These are phyloP conservation scores for Oophaga sylvatica DNA, from an alignment of 2,797 vertebrate genomes.

Conservation along the genomic window DNA sequence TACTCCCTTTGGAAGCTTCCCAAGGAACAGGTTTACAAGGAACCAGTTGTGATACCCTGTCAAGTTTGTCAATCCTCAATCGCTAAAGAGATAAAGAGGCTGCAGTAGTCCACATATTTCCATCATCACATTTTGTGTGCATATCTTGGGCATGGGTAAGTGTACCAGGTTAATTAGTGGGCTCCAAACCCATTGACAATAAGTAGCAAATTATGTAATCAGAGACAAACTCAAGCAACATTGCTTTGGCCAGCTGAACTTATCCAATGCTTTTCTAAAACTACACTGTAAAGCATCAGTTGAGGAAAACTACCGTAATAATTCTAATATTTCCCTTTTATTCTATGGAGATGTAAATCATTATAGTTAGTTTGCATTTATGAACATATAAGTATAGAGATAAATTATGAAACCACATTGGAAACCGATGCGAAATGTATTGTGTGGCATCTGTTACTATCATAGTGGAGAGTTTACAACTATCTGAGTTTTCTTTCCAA, in stretches of 20 bases:
- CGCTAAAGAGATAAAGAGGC: too few relatives aligned
- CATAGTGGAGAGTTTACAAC: constrained; percentile 1
- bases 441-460: not conserved
- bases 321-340: not conserved
- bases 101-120: too few relatives aligned
- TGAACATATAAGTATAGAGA: not conserved
- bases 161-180: too few relatives aligned
- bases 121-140: too few relatives aligned
- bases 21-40: too few relatives aligned
- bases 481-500: constrained; percentile 11
- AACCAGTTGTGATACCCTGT: too few relatives aligned
- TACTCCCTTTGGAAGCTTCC: too few relatives aligned
- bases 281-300: not conserved
- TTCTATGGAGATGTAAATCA: not conserved
- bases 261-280: not conserved
- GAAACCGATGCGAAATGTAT: not conserved
- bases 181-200: too few relatives aligned
- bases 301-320: too few relatives aligned
- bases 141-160: too few relatives aligned
- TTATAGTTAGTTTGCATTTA: not conserved
- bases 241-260: not conserved
- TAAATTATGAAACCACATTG: not conserved
- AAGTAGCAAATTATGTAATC: not conserved
- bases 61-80: too few relatives aligned
- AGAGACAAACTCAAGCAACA: not conserved